These are phyloP conservation scores for Thaleichthys pacificus DNA, from an alignment of 2,797 vertebrate species.

Conservation along the genomic window DNA sequence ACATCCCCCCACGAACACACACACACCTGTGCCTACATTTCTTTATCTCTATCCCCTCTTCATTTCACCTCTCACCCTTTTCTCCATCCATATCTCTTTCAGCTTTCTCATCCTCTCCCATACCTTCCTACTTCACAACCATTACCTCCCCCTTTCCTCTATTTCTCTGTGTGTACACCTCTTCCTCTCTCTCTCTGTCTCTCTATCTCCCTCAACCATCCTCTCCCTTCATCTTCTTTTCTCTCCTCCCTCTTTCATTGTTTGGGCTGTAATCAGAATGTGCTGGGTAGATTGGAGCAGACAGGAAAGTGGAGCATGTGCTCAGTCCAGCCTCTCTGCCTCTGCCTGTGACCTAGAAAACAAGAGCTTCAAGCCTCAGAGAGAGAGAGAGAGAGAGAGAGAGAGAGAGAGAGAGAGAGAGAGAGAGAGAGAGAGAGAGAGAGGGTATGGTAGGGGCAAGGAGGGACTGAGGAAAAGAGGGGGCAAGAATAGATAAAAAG, in stretches of 20 bases:
- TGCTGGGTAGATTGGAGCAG: slow-evolving; percentile 48
- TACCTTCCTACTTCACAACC: too few relatives aligned
- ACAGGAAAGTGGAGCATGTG: slow-evolving; percentile 39
- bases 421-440: slow-evolving; percentile 1
- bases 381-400: not conserved
- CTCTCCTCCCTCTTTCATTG: slow-evolving; percentile 21
- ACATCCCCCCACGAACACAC: not conserved
- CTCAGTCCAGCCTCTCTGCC: slow-evolving; percentile 21
- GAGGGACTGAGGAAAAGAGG: slow-evolving; percentile 6
- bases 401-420: not conserved
- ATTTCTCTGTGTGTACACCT: too few relatives aligned
- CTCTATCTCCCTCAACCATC: not conserved
- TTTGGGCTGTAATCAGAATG: slow-evolving; percentile 27
- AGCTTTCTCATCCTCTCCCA: not conserved
- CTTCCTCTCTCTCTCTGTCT: not conserved
- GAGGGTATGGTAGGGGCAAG: not conserved
- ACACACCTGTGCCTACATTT: not conserved
- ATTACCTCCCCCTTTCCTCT: too few relatives aligned
- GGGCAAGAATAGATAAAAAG: not conserved
- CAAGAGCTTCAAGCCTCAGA: slow-evolving; percentile 24
- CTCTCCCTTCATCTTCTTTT: slow-evolving; percentile 12
- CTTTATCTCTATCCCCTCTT: not conserved
- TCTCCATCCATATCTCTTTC: not conserved
- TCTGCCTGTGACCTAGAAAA: slow-evolving; percentile 35
- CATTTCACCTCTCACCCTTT: not conserved